These are phyloP conservation scores for Vulpes vulpes DNA, from an alignment of 2,113 vertebrate species.

Conservation along the genomic window DNA sequence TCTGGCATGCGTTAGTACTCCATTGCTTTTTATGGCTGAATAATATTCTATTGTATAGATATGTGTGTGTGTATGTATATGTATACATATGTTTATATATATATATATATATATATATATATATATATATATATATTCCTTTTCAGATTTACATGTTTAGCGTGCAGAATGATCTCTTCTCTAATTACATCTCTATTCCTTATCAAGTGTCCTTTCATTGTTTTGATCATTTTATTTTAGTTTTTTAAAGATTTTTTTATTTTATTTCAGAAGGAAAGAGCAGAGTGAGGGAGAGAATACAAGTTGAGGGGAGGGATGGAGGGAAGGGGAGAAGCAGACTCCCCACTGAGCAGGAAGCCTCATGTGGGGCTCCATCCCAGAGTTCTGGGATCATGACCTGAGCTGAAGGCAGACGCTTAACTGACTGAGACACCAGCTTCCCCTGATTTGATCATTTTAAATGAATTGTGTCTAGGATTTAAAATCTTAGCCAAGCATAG, in stretches of 20 bases:
- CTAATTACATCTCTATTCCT: slow-evolving; percentile 29
- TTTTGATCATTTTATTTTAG: slow-evolving; percentile 34
- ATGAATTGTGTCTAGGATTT: slow-evolving; percentile 62
- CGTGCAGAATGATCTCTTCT: slow-evolving; percentile 39
- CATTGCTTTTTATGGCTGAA: slow-evolving; percentile 43
- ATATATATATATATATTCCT: neutral
- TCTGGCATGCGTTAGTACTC: neutral
- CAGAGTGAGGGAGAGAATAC: too few species aligned
- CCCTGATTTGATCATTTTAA: slow-evolving; percentile 62
- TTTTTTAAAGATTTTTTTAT: too few species aligned
- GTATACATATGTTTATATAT: neutral
- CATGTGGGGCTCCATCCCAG: too few species aligned
- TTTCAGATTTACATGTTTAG: slow-evolving; percentile 60
- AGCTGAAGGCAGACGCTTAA: too few species aligned
- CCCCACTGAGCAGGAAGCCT: too few species aligned
- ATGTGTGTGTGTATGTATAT: neutral
- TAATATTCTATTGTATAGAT: neutral
- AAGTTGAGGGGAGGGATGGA: too few species aligned
- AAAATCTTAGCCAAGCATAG: slow-evolving; percentile 45
- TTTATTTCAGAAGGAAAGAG: too few species aligned
- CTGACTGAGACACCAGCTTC: too few species aligned
- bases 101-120: neutral
- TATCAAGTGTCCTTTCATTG: slow-evolving; percentile 56
- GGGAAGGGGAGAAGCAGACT: too few species aligned
- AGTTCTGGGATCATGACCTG: too few species aligned